These are phyloP conservation scores for Jaculus jaculus DNA, from an alignment of 2,113 vertebrate genomes.

Conservation along the genomic window DNA sequence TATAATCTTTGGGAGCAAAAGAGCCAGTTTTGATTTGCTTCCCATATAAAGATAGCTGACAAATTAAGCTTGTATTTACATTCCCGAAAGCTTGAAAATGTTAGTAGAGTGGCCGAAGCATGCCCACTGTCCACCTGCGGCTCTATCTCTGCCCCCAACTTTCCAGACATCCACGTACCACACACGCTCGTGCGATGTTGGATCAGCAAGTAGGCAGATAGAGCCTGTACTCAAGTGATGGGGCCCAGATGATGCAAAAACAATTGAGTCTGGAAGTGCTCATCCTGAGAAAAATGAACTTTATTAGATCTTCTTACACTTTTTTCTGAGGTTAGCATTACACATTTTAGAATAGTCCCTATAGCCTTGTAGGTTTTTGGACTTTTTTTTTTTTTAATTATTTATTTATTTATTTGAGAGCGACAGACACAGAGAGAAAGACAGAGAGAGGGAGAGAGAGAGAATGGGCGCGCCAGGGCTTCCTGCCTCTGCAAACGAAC, in stretches of 20 bases:
- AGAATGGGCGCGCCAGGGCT: too few species aligned
- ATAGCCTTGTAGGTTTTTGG: neutral
- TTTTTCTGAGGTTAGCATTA: neutral
- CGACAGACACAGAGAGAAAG: too few species aligned
- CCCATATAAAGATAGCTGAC: neutral
- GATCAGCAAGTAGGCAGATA: neutral
- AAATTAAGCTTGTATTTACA: neutral
- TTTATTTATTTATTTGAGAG: too few species aligned
- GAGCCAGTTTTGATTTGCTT: neutral
- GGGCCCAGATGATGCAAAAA: neutral
- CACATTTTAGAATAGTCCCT: neutral
- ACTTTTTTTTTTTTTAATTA: neutral
- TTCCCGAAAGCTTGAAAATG: neutral
- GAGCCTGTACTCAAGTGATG: neutral
- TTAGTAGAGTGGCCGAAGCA: neutral
- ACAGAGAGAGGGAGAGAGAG: too few species aligned
- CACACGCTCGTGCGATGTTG: neutral
- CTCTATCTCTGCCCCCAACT: neutral
- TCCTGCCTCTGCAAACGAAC: too few species aligned
- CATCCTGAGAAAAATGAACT: conserved; percentile 20
- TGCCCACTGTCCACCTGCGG: neutral
- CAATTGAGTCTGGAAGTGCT: neutral
- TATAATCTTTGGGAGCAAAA: neutral
- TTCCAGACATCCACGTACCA: neutral
- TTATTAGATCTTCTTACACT: neutral